A percentile compares a stretch with the other conserved stretches of the same genome.
Evolutionary conservation across 2,888 invertebrate species (phyloP).

Genomic region (Mimachlamys varia): DNA sequence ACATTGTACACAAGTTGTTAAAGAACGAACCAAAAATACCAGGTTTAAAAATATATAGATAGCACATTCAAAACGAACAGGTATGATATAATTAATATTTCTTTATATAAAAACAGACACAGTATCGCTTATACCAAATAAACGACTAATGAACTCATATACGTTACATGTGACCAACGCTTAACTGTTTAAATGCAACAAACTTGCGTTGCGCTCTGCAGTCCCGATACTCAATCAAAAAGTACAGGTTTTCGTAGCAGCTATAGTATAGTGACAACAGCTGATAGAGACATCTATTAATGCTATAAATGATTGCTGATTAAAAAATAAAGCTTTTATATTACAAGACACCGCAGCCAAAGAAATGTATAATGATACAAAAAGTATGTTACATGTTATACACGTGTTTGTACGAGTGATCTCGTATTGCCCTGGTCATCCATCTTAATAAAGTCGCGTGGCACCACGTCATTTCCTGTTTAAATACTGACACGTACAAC

Average conservation of each 20-base stretch:
- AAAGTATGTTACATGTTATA: conserved; percentile 4
- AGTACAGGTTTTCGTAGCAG: neutral
- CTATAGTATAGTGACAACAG: neutral
- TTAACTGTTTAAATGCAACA: too few species aligned
- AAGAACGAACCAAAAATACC: too few species aligned
- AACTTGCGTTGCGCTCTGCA: neutral
- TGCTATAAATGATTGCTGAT: neutral
- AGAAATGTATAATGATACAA: neutral
- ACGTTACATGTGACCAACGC: too few species aligned
- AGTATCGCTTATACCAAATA: too few species aligned
- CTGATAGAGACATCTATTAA: neutral
- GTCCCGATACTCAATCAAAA: neutral
- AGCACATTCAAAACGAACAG: too few species aligned
- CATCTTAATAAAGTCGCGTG: neutral
- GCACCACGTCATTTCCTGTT: neutral
- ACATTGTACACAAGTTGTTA: too few species aligned
- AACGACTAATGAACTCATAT: too few species aligned
- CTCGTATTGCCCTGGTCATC: neutral
- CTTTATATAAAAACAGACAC: too few species aligned
- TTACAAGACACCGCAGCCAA: neutral
- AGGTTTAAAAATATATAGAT: too few species aligned
- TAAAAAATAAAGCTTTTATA: neutral
- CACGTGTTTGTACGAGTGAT: neutral
- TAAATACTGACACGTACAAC: neutral
- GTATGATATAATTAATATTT: too few species aligned